Conservation (phyloP, 2,888 invertebrate species). For the Sarcophaga variegata region DNA sequence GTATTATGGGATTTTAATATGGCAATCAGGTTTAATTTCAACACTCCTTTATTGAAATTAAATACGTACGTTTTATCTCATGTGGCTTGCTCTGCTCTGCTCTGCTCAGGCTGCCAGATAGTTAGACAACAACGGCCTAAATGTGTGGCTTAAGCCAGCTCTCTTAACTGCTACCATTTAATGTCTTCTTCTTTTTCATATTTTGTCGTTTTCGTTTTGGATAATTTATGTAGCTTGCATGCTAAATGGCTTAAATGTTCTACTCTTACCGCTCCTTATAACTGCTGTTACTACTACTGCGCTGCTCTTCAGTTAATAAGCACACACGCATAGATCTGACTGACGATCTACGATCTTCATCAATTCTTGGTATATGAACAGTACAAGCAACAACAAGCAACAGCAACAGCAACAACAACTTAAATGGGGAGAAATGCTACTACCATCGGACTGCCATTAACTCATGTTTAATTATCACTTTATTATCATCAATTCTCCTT, state of each 20-base stretch:
- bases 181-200: neutral
- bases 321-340: neutral
- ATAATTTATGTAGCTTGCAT: constrained; percentile 34
- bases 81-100: neutral
- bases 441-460: constrained; percentile 4
- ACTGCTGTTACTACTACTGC: too few relatives aligned
- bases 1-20: constrained; percentile 21
- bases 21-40: constrained; percentile 62
- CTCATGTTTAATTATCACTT: constrained; percentile 68
- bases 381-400: too few relatives aligned
- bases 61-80: neutral
- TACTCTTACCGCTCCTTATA: neutral
- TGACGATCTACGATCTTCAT: neutral
- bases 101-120: neutral
- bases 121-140: constrained; percentile 23
- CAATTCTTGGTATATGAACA: neutral
- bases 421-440: neutral
- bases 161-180: neutral
- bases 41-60: constrained; percentile 57
- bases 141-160: neutral
- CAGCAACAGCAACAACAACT: too few relatives aligned
- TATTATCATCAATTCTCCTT: constrained; percentile 67
- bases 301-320: neutral
- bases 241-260: constrained; percentile 40
- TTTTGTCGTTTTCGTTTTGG: neutral